Conservation (phyloP, 2,888 invertebrate species). For the Hermaeophaga mercurialis region DNA sequence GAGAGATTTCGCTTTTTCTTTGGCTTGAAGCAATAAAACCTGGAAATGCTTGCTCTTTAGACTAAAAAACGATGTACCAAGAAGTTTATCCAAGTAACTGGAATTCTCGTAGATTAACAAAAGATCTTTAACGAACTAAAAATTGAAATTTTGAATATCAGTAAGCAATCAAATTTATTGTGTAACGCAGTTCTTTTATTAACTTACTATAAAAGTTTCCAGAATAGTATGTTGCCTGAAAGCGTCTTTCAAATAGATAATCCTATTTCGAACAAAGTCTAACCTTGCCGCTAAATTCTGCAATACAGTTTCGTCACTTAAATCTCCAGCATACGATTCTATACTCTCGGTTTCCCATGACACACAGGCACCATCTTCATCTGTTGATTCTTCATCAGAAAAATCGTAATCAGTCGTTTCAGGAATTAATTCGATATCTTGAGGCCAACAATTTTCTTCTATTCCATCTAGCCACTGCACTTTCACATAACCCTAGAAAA, state of each 20-base stretch:
- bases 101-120: slow-evolving; percentile 85
- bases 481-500: slow-evolving; percentile 71
- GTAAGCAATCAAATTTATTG: no score
- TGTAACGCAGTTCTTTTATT: no score
- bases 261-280: slow-evolving; percentile 53
- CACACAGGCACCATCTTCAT: slow-evolving; percentile 38
- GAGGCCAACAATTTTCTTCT: slow-evolving; percentile 89
- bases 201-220: slow-evolving; percentile 72
- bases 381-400: slow-evolving; percentile 60
- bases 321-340: slow-evolving; percentile 63
- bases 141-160: slow-evolving; percentile 41
- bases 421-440: slow-evolving; percentile 70
- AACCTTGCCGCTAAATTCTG: slow-evolving; percentile 73
- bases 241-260: slow-evolving; percentile 70
- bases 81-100: slow-evolving; percentile 81
- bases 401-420: slow-evolving; percentile 78
- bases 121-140: slow-evolving; percentile 76
- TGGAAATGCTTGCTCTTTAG: slow-evolving; percentile 67
- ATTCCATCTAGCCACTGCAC: slow-evolving; percentile 93
- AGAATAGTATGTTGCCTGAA: slow-evolving; percentile 77
- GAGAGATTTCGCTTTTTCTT: slow-evolving; percentile 73
- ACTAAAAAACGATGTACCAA: slow-evolving; percentile 82
- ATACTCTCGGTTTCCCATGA: slow-evolving; percentile 85
- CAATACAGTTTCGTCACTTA: slow-evolving; percentile 55
- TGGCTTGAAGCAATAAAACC: slow-evolving; percentile 75